Base-by-base conservation (phyloP, 2,888 invertebrate genomes). In the Actias luna region DNA sequence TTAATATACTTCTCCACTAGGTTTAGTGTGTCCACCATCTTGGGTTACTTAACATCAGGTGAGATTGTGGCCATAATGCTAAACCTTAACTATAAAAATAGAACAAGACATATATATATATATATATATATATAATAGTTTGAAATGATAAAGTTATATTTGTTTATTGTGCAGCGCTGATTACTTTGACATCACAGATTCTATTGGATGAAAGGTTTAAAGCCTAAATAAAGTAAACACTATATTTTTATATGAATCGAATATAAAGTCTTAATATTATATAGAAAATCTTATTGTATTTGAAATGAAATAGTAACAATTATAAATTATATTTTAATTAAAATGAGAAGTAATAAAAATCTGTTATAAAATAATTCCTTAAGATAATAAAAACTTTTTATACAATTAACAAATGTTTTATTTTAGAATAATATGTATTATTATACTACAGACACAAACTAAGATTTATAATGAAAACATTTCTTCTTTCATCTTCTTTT, bases 301-400 rank as follows among this genome's bases (percentile, higher is more conserved):
- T 36, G n/a, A 22, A 39, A 8, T 16, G 25, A 59, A 63, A 55
- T 63, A 61, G 33, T 52, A 35, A 59, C 59, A 65, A 58, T 55
- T 62, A 61, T 63, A 27, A 62, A 59, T 46, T 61, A 59, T 64
- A 64, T 63, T 64, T 64, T 63, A 71, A 64, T 65, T 65, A 68
- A 63, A 63, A 66, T 70, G 69, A 71, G 69, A 71, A 70, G 66
- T 70, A 66, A n/a, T n/a, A n/a, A n/a, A n/a, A 65, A 62, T 66
- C 59, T 67, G 58, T 68, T 61, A 27, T 61, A 22, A 29, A 39
- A 27, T 55, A 39, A 55, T 27, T 62, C 52, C 22, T 8, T 25
- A 50, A 50, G 25, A 42, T 42, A 50, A 50, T 50, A 50, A 50
- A 50, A 50, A 16, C 12, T 25, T 50, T 50, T 50, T 50, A 12